phyloP scores from a whole-genome alignment of 2,113 vertebrate species.

The Ancistrus triradiatus region DNA sequence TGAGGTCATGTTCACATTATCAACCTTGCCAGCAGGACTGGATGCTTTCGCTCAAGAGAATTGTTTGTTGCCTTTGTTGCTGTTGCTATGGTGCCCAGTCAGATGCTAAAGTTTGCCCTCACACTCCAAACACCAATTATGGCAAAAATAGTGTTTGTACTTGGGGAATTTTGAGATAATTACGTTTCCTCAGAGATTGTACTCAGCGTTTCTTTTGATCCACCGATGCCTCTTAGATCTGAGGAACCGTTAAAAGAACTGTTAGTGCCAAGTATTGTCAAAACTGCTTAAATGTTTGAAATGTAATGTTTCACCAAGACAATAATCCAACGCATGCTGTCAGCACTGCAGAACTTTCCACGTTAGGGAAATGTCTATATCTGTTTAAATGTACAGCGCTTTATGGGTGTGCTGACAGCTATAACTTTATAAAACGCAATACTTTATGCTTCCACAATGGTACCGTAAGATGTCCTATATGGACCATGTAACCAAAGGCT shows the following conservation, averaged over 20 bases:
- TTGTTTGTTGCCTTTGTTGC: constrained; percentile 23
- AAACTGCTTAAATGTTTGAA: no score
- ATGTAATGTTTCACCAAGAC: no score
- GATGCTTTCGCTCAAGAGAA: constrained; percentile 19
- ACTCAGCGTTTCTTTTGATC: not conserved
- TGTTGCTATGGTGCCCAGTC: constrained; percentile 12
- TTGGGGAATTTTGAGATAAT: not conserved
- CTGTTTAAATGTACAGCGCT: no score
- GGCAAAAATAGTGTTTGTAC: constrained; percentile 1
- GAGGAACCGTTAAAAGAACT: no score
- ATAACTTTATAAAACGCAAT: constrained; percentile 18
- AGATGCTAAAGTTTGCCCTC: constrained; percentile 4
- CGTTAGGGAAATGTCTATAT: no score
- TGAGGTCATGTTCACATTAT: constrained; percentile 61
- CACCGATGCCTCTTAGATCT: no score
- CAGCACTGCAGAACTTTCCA: no score
- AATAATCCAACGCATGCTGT: no score
- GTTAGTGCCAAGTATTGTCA: no score
- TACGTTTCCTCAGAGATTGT: not conserved
- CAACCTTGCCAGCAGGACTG: constrained; percentile 42
- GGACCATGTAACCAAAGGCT: not conserved
- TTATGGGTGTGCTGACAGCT: constrained; percentile 25
- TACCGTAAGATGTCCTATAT: no score
- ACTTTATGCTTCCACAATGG: constrained; percentile 9
- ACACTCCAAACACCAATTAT: constrained; percentile 11